Evolutionary conservation across 1,140 invertebrate genomes (phyloP), one percentile per base, ranked within the genome.

Genomic region (Cydia splendana): DNA sequence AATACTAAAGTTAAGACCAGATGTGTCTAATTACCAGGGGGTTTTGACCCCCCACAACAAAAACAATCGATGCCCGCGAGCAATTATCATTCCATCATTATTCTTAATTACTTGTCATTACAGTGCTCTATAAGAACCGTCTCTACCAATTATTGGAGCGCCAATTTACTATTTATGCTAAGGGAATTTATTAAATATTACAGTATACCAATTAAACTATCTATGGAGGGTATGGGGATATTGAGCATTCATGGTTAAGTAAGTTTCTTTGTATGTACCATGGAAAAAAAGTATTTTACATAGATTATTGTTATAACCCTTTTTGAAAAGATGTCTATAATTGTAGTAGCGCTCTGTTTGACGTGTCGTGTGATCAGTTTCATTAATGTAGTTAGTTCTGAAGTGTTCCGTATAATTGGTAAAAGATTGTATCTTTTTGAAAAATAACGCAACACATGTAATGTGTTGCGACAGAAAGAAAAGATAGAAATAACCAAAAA

Each of bases 41-140:
- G 48, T 76, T 76, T 75, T 65, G 78, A 76, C 76, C 57, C 34
- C 62, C 57, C 75, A 74, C 76, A 79, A 34, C 38, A 42, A 76
- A 51, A 28, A 13, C 65, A 67, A 80, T 76, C 79, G 81, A 81
- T 81, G 79, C 77, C 78, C 81, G 80, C 74, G 75, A 77, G 42
- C 84, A 84, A 88, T 90, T 90, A 89, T 89, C 82, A 91, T 88
- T 86, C 85, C 78, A 77, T 79, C 86, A 86, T 89, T 85, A 88
- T 84, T 79, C 78, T 78, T 83, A 81, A 83, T 81, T 80, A 78
- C 53, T 79, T 79, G 62, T 80, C 81, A 84, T 88, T 85, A 83
- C 73, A 81, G 80, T 77, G 79, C 80, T 83, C 45, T 80, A 77
- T 81, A 79, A 76, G 75, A 53, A 67, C 73, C 81, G 80, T 82